Evolutionary conservation across 1,140 invertebrate species (phyloP), one percentile per base, ranked within the genome.

Genomic region (Goniozus legneri): DNA sequence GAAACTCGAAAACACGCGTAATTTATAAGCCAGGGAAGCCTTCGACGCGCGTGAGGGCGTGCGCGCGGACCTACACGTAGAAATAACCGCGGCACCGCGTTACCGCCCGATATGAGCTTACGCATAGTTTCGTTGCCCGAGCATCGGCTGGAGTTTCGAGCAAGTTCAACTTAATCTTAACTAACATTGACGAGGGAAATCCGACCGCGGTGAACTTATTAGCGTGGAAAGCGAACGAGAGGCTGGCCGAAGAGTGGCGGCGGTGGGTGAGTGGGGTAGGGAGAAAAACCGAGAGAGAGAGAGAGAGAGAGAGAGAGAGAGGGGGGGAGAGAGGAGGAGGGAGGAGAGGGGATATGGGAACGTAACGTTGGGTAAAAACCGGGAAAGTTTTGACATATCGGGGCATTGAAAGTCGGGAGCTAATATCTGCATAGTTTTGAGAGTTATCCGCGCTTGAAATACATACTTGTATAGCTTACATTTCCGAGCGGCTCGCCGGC

Each of bases 141-240:
- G 14, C 16, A 27, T 37, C 54, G 58, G 52, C n/a, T n/a, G n/a
- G n/a, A n/a, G n/a, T n/a, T 59, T 59, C 47, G 50, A 52, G 44
- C 52, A 54, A 59, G 56, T 59, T 58, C 49, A 52, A 59, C 51
- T 53, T 58, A 58, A 59, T 59, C 56, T 59, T 59, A 58, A 58
- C 52, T 58, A 59, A 58, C 56, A 44, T 59, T 42, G 44, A 33
- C 13, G 0, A 36, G 20, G 52, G 34, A 47, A 24, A 33, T 27
- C 10, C 24, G 10, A 27, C 4, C 24, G 10, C 24, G 24, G 4
- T 27, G 24, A 27, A 27, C 24, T 10, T 27, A 27, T 27, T 27
- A 27, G 24, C 4, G 24, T 27, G 24, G 24, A 27, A 27, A 10
- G 10, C 24, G 4, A 13, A 14, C 3, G 13, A 33, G 44, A 40